Base-by-base conservation (phyloP, 2,888 invertebrate genomes). In the Mellilla xanthometata region DNA sequence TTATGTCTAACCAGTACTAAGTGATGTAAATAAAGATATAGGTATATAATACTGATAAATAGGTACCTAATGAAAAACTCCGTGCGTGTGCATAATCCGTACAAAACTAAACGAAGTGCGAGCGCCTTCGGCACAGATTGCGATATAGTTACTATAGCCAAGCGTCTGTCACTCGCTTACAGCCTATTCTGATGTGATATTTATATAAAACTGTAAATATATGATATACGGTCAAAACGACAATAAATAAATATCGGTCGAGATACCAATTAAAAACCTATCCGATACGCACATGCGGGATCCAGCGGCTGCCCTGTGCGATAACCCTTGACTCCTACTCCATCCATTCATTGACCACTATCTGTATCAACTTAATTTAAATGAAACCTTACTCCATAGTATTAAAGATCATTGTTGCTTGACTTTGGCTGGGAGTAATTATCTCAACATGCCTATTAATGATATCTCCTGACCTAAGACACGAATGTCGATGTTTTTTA, bases 281-380 rank as follows among this genome's bases (percentile, higher is more conserved):
- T 11, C 29, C 11, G 33, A 45, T 34, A 45, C 39, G 26, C 24
- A 30, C 13, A 15, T 34, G 28, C 13, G 12, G 7, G 13, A 15
- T 12, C 24, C 24, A 29, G 12, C 30, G 35, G 27, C 19, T 48
- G 47, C 38, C 38, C 38, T 48, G 35, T 36, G 10, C 28, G 40
- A 44, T 49, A 44, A 49, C 36, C 39, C 19, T 22, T 43, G 43
- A 44, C 39, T 38, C 33, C 12, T 7, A 24, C 44, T 48, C 30
- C 33, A 50, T 48, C 30, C 33, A 50, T 45, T 45, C 48, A 50
- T 48, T 54, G 54, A 50, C 48, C 49, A 9, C 8, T 26, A 34
- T 40, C 39, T 6, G 1, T 13, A 22, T 23, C 12, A 24, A 7
- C 24, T 24, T n/a, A 1, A 24, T 0, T 2, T 1, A 33, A 24